Evolutionary conservation across 2,113 vertebrate species (phyloP).

Genomic region (Leucopsar rothschildi): DNA sequence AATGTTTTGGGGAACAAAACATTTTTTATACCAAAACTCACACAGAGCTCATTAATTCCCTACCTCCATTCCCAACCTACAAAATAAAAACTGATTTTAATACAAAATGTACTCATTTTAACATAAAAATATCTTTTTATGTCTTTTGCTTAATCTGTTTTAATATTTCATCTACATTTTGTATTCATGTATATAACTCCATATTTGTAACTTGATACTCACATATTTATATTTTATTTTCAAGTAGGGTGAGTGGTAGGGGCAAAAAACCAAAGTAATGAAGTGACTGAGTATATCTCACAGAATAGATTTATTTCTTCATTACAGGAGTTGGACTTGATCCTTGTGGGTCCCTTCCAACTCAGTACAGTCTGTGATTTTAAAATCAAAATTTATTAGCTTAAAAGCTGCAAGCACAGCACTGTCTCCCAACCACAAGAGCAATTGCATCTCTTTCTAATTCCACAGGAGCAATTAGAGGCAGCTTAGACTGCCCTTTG

Average conservation of each 20-base stretch:
- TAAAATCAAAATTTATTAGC: background rate
- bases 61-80: background rate
- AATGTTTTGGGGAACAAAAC: background rate
- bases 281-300: background rate
- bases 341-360: background rate
- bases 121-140: background rate
- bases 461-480: background rate
- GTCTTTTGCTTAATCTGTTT: background rate
- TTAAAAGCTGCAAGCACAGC: background rate
- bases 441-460: background rate
- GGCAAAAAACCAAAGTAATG: background rate
- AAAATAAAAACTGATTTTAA: background rate
- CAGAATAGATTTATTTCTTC: background rate
- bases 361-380: background rate
- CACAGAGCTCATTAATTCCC: background rate
- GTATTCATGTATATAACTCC: background rate
- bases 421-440: background rate
- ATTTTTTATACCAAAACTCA: background rate
- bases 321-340: background rate
- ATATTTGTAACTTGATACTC: background rate
- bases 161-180: background rate
- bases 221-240: background rate
- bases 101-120: background rate
- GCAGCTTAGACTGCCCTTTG: background rate
- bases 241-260: background rate